phyloP scores from a whole-genome alignment of 1,140 invertebrate genomes.

The Cotesia typhae region DNA sequence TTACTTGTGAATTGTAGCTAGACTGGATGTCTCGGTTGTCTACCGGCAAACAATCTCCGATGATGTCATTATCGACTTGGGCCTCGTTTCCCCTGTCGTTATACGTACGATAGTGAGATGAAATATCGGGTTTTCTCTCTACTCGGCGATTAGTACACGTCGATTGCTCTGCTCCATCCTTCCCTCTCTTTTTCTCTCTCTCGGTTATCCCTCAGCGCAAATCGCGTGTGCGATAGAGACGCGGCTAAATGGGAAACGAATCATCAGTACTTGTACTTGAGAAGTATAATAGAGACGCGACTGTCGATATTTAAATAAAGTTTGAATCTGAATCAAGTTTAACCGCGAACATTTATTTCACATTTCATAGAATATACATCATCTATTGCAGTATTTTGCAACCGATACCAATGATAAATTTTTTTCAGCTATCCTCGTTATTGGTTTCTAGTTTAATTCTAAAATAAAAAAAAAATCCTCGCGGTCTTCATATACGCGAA shows the following conservation, averaged over 20 bases:
- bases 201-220: too few species aligned
- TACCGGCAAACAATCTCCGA: conserved; percentile 9
- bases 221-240: not conserved
- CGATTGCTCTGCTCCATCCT: not conserved
- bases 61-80: conserved; percentile 15
- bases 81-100: conserved; percentile 14
- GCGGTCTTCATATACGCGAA: not conserved
- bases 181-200: too few species aligned
- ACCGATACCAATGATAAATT: not conserved
- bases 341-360: not conserved
- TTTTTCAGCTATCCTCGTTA: not conserved
- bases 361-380: not conserved
- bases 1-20: too few species aligned
- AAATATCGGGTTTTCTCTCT: conserved; percentile 14
- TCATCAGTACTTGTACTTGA: not conserved
- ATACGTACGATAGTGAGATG: conserved; percentile 13
- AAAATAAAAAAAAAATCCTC: not conserved
- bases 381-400: not conserved
- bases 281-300: conserved; percentile 8
- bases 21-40: too few species aligned
- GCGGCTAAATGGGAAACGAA: conserved; percentile 10
- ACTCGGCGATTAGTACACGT: conserved; percentile 11
- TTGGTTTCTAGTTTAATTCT: not conserved
- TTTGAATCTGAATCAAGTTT: conserved; percentile 5
- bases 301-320: conserved; percentile 14